Conservation (phyloP, 37 sponge, comb jelly and placozoan species). For the Geodia barretti region DNA sequence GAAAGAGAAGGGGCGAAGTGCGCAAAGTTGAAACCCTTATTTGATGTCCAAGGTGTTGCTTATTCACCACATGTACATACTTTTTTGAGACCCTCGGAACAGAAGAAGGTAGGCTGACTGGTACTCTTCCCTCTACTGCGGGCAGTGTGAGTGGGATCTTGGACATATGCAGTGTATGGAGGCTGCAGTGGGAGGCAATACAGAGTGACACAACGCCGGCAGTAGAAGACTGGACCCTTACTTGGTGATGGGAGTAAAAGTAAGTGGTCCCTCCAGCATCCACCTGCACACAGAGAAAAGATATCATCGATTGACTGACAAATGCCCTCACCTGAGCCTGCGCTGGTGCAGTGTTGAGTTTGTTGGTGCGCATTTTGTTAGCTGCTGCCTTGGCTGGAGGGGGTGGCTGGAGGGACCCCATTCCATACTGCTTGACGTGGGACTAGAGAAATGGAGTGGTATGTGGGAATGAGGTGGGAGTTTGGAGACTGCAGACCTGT, state of each 20-base stretch:
- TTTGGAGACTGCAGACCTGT: neutral
- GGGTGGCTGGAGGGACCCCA: conserved; percentile 9
- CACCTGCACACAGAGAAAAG: too few species aligned
- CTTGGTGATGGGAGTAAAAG: conserved; percentile 39
- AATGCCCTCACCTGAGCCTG: too few species aligned
- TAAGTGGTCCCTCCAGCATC: conserved; percentile 62
- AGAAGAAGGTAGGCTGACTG: conserved; percentile 7
- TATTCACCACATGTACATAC: neutral
- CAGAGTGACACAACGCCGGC: neutral
- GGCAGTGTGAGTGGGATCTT: conserved; percentile 12
- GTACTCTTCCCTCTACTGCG: neutral
- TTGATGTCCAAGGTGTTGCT: too few species aligned
- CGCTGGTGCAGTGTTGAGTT: too few species aligned
- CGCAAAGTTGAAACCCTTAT: too few species aligned
- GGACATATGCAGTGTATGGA: conserved; percentile 13
- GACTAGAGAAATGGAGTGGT: neutral
- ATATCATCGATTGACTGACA: too few species aligned
- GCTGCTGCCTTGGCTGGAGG: too few species aligned
- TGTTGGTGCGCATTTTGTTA: too few species aligned
- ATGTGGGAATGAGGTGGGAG: neutral
- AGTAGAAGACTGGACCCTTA: neutral
- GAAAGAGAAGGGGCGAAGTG: neutral
- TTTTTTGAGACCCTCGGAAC: conserved; percentile 5
- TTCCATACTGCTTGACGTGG: neutral
- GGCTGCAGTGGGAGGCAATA: neutral